A percentile compares a stretch with the other conserved stretches of the same genome.
Evolutionary conservation across 1,140 invertebrate species (phyloP).

Genomic region (Octopus sinensis): DNA sequence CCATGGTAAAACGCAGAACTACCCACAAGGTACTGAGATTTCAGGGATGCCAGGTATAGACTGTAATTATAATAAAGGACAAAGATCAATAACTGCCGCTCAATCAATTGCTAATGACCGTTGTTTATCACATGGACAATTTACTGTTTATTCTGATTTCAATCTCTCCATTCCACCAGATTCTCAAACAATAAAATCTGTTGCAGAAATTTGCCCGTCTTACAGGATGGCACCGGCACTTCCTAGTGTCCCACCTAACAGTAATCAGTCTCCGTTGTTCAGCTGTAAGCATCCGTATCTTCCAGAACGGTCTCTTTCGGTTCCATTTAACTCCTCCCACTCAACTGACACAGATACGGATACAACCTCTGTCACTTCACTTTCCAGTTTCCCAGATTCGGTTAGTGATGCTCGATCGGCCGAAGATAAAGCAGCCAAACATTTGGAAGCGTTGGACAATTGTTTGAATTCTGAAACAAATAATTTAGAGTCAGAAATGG

Average conservation of each 20-base stretch:
- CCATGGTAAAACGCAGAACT: not conserved
- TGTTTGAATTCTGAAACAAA: too few species aligned
- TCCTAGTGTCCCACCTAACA: too few species aligned
- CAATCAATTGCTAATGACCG: too few species aligned
- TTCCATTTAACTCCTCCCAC: not conserved
- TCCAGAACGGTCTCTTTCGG: not conserved
- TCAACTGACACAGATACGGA: not conserved
- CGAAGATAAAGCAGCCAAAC: too few species aligned
- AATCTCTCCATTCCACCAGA: not conserved
- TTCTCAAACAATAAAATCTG: not conserved
- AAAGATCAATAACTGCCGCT: too few species aligned
- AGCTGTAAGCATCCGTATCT: not conserved
- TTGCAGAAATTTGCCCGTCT: too few species aligned
- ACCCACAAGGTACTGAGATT: not conserved
- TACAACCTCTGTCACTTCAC: not conserved
- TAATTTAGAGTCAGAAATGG: too few species aligned
- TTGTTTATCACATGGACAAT: not conserved
- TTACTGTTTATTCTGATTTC: not conserved
- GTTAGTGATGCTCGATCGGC: not conserved
- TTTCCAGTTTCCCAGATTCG: slow-evolving; percentile 1
- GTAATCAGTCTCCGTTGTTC: not conserved
- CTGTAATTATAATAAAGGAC: not conserved
- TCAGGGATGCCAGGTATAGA: not conserved
- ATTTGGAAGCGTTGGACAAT: too few species aligned
- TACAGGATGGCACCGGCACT: too few species aligned